Base-by-base conservation (phyloP, 2,797 vertebrate genomes). In the Gymnocypris eckloni region DNA sequence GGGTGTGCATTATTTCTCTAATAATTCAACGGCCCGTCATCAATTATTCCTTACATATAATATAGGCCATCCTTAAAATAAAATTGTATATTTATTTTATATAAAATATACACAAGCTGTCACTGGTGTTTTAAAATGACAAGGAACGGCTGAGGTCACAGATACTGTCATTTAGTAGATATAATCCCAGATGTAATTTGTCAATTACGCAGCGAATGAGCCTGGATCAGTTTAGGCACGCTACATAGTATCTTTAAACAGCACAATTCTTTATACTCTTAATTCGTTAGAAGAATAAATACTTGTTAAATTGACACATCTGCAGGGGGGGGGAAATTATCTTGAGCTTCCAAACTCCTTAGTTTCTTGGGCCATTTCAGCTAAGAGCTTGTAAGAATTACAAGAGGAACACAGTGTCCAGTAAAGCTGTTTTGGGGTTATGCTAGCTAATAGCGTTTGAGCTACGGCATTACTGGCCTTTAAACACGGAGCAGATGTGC, bases 401-500 rank as follows among this genome's bases (percentile, higher is more conserved):
- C 81, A 87, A 89, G 84, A 92, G 92, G 92, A 93, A 89, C 92
- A 95, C 92, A 90, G 84, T 93, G 92, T 91, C 92, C 92, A 94
- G 94, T 93, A 94, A 95, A 93, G 93, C 89, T 90, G 91, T 94
- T 94, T 94, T 95, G 95, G 95, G 94, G 95, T 97, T 95, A 94
- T 95, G 93, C 93, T 94, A 93, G 95, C 95, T 97, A 97, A 96
- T 97, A 94, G 96, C 95, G 96, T 96, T 96, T 92, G 96, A 97
- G 96, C 96, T 97, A 95, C 95, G 95, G 95, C 95, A 96, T 97
- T 97, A 97, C 95, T 94, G 96, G 97, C 97, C 97, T 96, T 98
- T 97, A 98, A 99, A 98, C 94, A 94, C 94, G 94, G 95, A 99
- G 98, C 98, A 99, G 98, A 99, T 99, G 98, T 97, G 97, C 97